These are phyloP conservation scores for Pollachius pollachius DNA, from an alignment of 2,113 vertebrate genomes.

Conservation along the genomic window DNA sequence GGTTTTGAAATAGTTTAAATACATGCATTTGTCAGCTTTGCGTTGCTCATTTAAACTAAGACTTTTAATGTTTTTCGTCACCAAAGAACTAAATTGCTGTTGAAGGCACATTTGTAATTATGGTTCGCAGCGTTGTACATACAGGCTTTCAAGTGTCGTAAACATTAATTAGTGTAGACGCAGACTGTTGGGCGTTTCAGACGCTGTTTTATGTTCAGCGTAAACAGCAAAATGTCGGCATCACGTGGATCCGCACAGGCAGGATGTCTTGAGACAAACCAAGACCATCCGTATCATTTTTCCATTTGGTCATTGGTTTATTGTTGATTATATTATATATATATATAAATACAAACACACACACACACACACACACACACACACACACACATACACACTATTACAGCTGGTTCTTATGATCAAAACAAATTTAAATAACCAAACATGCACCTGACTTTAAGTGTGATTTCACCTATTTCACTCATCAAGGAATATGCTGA, in stretches of 20 bases:
- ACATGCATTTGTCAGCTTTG: constrained; percentile 64
- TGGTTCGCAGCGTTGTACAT: constrained; percentile 57
- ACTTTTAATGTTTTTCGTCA: constrained; percentile 72
- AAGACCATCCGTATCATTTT: too few species aligned
- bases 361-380: too few species aligned
- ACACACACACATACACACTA: too few species aligned
- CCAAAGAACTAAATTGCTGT: constrained; percentile 69
- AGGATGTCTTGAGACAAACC: constrained; percentile 7
- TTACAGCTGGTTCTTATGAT: too few species aligned
- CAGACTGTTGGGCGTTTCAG: constrained; percentile 65
- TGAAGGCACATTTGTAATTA: constrained; percentile 73
- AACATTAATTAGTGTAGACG: constrained; percentile 67
- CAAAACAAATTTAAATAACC: too few species aligned
- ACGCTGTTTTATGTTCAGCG: constrained; percentile 59
- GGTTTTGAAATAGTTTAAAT: constrained; percentile 73
- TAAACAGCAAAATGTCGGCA: constrained; percentile 55
- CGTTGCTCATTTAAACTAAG: constrained; percentile 58
- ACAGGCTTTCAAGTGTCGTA: constrained; percentile 66
- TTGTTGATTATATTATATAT: too few species aligned
- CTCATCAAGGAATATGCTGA: too few species aligned
- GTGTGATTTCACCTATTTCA: too few species aligned
- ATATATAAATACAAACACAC: too few species aligned
- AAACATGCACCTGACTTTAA: too few species aligned
- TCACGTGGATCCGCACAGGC: constrained; percentile 48
- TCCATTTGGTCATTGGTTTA: too few species aligned